A percentile compares a stretch with the other conserved stretches of the same genome.
These are phyloP conservation scores for Drosophila hydei DNA, from an alignment of 1,140 invertebrate genomes.

Conservation along the genomic window DNA sequence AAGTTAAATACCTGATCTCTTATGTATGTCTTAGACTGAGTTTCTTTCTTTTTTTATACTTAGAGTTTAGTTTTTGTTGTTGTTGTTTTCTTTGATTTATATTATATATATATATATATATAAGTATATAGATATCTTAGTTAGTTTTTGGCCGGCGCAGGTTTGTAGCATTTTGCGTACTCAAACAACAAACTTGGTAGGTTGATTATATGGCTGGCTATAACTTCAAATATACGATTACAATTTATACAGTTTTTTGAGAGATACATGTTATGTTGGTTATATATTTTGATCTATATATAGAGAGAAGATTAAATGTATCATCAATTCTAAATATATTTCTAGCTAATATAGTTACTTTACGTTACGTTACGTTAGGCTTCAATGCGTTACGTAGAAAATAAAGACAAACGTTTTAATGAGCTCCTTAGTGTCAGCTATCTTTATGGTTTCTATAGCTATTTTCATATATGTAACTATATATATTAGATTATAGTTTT, in stretches of 20 bases:
- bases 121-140: slow-evolving; percentile 25
- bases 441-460: neutral
- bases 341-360: slow-evolving; percentile 24
- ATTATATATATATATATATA: slow-evolving; percentile 23
- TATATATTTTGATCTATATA: slow-evolving; percentile 44
- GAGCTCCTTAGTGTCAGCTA: slow-evolving; percentile 12
- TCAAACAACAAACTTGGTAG: slow-evolving; percentile 78
- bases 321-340: slow-evolving; percentile 22
- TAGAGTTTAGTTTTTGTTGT: slow-evolving; percentile 63
- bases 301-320: slow-evolving; percentile 16
- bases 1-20: slow-evolving; percentile 71
- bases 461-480: neutral
- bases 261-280: slow-evolving; percentile 55
- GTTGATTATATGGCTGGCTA: slow-evolving; percentile 75
- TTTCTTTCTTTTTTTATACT: slow-evolving; percentile 59
- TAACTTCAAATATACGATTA: slow-evolving; percentile 79
- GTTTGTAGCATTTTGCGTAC: slow-evolving; percentile 81
- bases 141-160: slow-evolving; percentile 68
- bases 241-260: slow-evolving; percentile 72
- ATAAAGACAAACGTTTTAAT: neutral
- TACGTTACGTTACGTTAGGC: slow-evolving; percentile 16
- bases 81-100: slow-evolving; percentile 47
- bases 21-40: slow-evolving; percentile 60
- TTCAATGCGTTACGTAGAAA: neutral
- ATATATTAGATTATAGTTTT: neutral